Base-by-base conservation (phyloP, 2,797 vertebrate genomes). In the Oryzias sinensis region DNA sequence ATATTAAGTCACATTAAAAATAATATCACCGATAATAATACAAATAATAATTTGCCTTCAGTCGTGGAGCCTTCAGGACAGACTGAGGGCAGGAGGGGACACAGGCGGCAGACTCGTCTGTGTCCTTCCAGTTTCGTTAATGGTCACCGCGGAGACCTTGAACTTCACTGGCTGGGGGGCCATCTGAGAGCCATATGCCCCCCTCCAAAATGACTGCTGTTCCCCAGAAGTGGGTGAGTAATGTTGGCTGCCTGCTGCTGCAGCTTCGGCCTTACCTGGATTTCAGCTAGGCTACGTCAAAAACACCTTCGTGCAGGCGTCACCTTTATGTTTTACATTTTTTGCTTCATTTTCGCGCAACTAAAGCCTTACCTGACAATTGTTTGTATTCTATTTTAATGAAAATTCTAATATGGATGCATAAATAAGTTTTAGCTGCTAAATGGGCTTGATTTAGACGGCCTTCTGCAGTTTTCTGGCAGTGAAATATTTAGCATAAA, bases 131-230 rank as follows among this genome's bases (percentile, higher is more conserved):
- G 46, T 4, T 63, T 42, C 56, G 51, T 62, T 57, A 20, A 47
- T 72, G 83, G 80, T 84, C 89, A 82, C 76, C 64, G 70, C 83
- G 68, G 76, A 77, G 86, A 89, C 76, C 85, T 86, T 90, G 89
- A 91, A 87, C 90, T 94, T 92, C 83, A 87, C 63, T 68, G 81
- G 67, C 75, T 71, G 83, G 79, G 60, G 56, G 55, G 80, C 75
- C 86, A 75, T 79, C 82, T 85, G 82, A 77, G 88, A 89, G 84
- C 89, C 90, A 91, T 87, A 90, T 90, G 91, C 84, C 76, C 75
- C 57, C 59, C 33, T 37, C 27, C 9, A 37, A 54, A 80, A 71
- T 76, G 58, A 67, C 76, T 59, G 74, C 66, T 76, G 76, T 74
- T 77, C 71, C 69, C 63, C 63, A 62, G 64, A 56, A 49, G 68